These are phyloP conservation scores for Thecophora atra DNA, from an alignment of 2,888 invertebrate genomes.

Conservation along the genomic window DNA sequence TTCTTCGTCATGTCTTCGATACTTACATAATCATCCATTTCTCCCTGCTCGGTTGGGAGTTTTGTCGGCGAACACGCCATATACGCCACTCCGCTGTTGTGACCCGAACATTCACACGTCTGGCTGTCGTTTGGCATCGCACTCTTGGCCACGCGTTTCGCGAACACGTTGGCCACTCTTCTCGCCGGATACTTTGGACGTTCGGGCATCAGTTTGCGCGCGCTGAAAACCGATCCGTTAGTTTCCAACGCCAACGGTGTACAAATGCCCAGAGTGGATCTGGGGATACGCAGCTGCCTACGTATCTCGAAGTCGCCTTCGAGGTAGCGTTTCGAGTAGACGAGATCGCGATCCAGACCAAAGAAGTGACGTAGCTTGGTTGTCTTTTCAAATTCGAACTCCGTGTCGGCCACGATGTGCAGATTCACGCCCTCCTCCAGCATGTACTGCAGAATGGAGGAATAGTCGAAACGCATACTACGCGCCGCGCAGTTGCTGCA, in stretches of 20 bases:
- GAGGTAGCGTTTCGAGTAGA: conserved; percentile 83
- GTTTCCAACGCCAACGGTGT: conserved; percentile 84
- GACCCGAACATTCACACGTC: conserved; percentile 76
- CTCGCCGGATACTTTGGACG: conserved; percentile 70
- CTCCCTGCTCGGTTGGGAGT: conserved; percentile 51
- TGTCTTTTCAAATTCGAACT: conserved; percentile 79
- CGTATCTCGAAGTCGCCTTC: conserved; percentile 78
- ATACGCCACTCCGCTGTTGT: conserved; percentile 73
- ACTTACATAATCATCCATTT: conserved; percentile 60
- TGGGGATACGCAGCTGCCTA: conserved; percentile 79
- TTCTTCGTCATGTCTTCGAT: not conserved
- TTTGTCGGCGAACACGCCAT: conserved; percentile 74
- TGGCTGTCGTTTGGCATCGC: conserved; percentile 72
- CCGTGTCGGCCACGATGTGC: conserved; percentile 84
- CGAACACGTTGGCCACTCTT: conserved; percentile 74
- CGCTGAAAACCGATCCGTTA: conserved; percentile 77
- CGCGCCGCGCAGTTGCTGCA: conserved; percentile 78
- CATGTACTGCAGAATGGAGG: conserved; percentile 82
- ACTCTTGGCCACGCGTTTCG: conserved; percentile 73
- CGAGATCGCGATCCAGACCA: conserved; percentile 79
- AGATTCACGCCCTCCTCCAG: conserved; percentile 82
- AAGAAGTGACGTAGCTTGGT: conserved; percentile 78
- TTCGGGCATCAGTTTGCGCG: conserved; percentile 70
- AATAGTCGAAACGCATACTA: conserved; percentile 83
- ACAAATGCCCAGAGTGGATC: conserved; percentile 80